Base-by-base conservation (phyloP, 1,140 invertebrate species). In the Theocolax elegans region DNA sequence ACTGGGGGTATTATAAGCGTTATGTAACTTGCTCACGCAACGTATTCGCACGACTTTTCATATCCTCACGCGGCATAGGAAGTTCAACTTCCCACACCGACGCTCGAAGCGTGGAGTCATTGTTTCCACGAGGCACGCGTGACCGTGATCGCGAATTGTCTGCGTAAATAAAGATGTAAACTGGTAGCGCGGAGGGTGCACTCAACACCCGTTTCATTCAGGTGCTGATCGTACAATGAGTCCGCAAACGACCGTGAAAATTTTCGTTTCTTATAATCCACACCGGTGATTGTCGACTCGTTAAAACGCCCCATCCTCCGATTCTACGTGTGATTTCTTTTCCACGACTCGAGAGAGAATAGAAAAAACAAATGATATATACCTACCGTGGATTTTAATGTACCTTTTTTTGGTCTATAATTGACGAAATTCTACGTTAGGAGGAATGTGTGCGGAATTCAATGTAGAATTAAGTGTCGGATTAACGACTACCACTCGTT, bases 41-140 rank as follows among this genome's bases (percentile, higher is more conserved):
- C 23, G 23, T 40, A 58, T 66, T 66, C 64, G 64, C 64, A 66
- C 51, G 64, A 66, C 38, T 66, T 66, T 56, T 66, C 51, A 56
- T 29, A n/a, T 15, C 35, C 54, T 17, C 35, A 19, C 12, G 49
- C 1, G 51, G 19, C 12, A 58, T 35, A 10, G n/a, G 23, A 56
- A 66, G 64, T 56, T 66, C 64, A 66, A 56, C 27, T 56, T 56
- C 64, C 64, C 64, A 66, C 64, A 66, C 25, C 10, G 17, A 10
- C 1, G 31, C 53, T n/a, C 53, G 29, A 2, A 27, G 13, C 49
- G 49, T n/a, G n/a, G n/a, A n/a, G n/a, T n/a, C n/a, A n/a, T n/a
- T n/a, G n/a, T n/a, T n/a, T n/a, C n/a, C n/a, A n/a, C n/a, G n/a
- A n/a, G n/a, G n/a, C 49, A 4, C 1, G 15, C 53, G 25, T 15